These are phyloP conservation scores for Istiophorus platypterus DNA, from an alignment of 2,113 vertebrate genomes.

Conservation along the genomic window DNA sequence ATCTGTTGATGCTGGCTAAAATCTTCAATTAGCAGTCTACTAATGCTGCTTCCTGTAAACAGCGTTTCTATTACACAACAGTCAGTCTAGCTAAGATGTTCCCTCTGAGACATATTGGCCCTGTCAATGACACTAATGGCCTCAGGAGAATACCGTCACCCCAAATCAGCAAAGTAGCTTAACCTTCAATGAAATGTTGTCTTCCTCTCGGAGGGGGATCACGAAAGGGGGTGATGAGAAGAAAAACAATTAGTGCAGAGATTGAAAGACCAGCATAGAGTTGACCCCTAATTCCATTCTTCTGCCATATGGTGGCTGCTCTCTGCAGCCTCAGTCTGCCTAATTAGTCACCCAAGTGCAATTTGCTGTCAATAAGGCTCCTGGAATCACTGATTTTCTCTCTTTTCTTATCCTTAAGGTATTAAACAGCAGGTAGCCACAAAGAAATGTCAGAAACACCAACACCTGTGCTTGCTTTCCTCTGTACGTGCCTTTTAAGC, in stretches of 20 bases:
- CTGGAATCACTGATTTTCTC: conserved; percentile 62
- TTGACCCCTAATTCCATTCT: conserved; percentile 63
- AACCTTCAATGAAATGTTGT: conserved; percentile 68
- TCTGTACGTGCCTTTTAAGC: not conserved
- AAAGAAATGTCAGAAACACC: conserved; percentile 47
- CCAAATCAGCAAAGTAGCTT: conserved; percentile 79
- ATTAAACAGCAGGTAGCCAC: conserved; percentile 47
- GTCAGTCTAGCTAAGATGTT: not conserved
- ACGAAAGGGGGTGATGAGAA: conserved; percentile 53
- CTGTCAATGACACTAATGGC: conserved; percentile 46
- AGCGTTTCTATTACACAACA: not conserved
- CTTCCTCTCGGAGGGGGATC: conserved; percentile 59
- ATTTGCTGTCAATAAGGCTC: conserved; percentile 65
- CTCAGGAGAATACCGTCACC: conserved; percentile 45
- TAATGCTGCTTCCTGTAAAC: not conserved
- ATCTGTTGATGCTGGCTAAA: no score
- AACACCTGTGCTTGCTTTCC: conserved; percentile 36
- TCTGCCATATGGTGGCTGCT: conserved; percentile 81
- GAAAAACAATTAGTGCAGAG: conserved; percentile 78
- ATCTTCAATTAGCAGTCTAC: no score
- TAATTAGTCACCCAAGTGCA: conserved; percentile 75
- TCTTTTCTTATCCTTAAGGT: conserved; percentile 40
- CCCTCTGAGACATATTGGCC: conserved; percentile 33
- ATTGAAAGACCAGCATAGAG: conserved; percentile 68
- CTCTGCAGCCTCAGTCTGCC: conserved; percentile 62